Evolutionary conservation across 2,113 vertebrate genomes (phyloP), one percentile per base, ranked within the genome.

Genomic region (Atherinomorus stipes): DNA sequence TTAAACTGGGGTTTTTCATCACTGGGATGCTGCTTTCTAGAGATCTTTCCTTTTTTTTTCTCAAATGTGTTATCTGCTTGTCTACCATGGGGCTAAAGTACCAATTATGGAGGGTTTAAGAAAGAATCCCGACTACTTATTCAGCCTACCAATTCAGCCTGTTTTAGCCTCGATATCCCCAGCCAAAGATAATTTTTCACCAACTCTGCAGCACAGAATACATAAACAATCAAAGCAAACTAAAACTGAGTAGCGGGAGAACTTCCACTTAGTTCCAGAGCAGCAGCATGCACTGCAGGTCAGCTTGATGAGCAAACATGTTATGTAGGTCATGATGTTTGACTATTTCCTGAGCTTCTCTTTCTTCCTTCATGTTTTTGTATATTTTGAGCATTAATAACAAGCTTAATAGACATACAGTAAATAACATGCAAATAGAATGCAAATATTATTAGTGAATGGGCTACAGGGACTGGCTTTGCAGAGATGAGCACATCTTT

Each of bases 221-320:
- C 44, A 16, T 22, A 10, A 26, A 28, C 38, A 62, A 21, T 60
- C 18, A 65, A 45, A 65, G 40, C 52, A 78, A 61, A 18, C 18
- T 42, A 19, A n/a, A 15, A 79, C 10, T 34, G 31, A 54, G 18
- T 28, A 7, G n/a, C 8, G 18, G n/a, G 37, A 31, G 28, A 50
- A 28, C 47, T 50, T 58, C 19, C 26, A 61, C 49, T 65, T 38
- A 25, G 63, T 77, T 78, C 67, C 51, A 19, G 66, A 74, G 76
- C n/a, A 18, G 61, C 38, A 45, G 26, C 28, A 12, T 81, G 78
- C 68, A 87, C 83, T 53, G 67, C 81, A 83, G 85, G 76, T 86
- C 69, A 79, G 69, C 67, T 78, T 69, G 71, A 87, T 74, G 78
- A 83, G 78, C 68, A 79, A 86, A 71, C 71, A 40, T 78, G 78